Percentiles rank a stretch among this genome's conserved stretches.
phyloP scores from a whole-genome alignment of 92 coral and sea anemone species.

The Metridium senile region DNA sequence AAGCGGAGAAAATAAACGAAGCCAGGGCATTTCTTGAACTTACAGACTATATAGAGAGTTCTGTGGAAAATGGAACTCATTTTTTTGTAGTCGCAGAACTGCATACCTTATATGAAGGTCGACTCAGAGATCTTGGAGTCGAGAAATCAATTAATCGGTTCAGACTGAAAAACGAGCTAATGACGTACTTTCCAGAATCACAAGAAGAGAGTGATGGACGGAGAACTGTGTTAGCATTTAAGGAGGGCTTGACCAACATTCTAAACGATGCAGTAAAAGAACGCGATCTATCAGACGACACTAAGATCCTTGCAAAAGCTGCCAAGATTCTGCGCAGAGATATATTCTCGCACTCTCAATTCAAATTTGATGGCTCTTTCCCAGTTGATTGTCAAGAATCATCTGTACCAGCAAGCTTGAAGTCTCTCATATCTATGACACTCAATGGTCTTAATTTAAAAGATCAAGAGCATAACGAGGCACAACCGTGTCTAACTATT shows the following conservation, averaged over 20 bases:
- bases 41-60: constrained; percentile 43
- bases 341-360: constrained; percentile 43
- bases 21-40: constrained; percentile 65
- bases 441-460: constrained; percentile 62
- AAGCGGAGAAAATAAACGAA: constrained; percentile 49
- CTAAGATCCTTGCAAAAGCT: constrained; percentile 65
- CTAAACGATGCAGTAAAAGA: constrained; percentile 52
- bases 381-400: constrained; percentile 55
- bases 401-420: constrained; percentile 63
- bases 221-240: constrained; percentile 45
- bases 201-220: constrained; percentile 60
- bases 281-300: constrained; percentile 64
- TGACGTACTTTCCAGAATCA: constrained; percentile 52
- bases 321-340: constrained; percentile 64
- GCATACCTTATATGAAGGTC: constrained; percentile 46
- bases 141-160: constrained; percentile 51
- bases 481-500: constrained; percentile 73
- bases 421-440: constrained; percentile 58
- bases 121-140: constrained; percentile 49
- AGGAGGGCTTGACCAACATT: constrained; percentile 46
- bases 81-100: constrained; percentile 44
- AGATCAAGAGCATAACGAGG: constrained; percentile 60
- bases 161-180: constrained; percentile 39
- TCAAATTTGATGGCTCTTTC: constrained; percentile 66
- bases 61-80: constrained; percentile 38